Evolutionary conservation across 2,888 invertebrate genomes (phyloP), one percentile per base, ranked within the genome.

Genomic region (Drosophila melanosoma): DNA sequence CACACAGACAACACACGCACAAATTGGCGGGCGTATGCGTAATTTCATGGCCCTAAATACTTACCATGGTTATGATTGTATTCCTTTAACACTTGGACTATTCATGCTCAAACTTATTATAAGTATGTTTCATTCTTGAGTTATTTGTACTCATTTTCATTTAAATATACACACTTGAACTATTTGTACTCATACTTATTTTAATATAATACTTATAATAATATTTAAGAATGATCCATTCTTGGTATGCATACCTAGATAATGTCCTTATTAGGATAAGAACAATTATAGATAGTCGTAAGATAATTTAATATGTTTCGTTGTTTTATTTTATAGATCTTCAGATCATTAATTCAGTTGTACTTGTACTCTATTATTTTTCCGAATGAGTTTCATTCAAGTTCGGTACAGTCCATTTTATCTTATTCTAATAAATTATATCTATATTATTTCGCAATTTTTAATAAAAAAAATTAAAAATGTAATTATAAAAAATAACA

Each of bases 21-120:
- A 45, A 45, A 45, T 45, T 45, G 45, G 45, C 45, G 40, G 73
- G 65, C 79, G 82, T 76, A 82, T 82, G 65, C 74, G 74, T 76
- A 75, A 75, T 67, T 67, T 54, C 36, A 45, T 36, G 33, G n/a
- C 12, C 15, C 17, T 35, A 51, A 66, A 69, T 56, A 38, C 33
- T 48, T 53, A n/a, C n/a, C 29, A 23, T 36, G 20, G 12, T 20
- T 45, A 20, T 20, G 20, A 45, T 12, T 12, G 20, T 7, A 12
- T 20, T 42, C 6, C 42, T 20, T 42, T 42, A 20, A 42, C 42
- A 12, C 20, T 20, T 45, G 1, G 20, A 12, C 7, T 20, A 11
- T 42, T 42, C 20, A 6, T 6, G 20, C 1, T 20, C 42, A 1
- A 11, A 20, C 42, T 12, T 33, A 33, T 11, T 12, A 33, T 12